Evolutionary conservation across 2,797 vertebrate species (phyloP).

Genomic region (Phataginus tetradactyla): DNA sequence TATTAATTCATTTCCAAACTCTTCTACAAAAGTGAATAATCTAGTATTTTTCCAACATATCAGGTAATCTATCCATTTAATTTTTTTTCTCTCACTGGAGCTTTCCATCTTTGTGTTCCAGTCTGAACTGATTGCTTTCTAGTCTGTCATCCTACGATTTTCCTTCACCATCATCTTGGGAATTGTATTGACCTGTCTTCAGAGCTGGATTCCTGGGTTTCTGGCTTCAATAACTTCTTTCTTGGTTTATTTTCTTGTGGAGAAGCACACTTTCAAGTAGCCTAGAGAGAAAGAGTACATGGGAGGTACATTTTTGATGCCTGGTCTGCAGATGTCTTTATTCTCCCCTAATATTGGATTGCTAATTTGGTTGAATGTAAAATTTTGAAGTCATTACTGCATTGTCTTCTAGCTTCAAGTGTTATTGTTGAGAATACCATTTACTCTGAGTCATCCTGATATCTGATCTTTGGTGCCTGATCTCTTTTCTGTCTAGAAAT

Average conservation of each 20-base stretch:
- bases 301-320: not conserved
- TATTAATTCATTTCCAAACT: slow-evolving; percentile 13
- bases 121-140: not conserved
- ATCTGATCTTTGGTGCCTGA: slow-evolving; percentile 12
- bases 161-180: not conserved
- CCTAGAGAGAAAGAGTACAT: slow-evolving; percentile 4
- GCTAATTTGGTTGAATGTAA: not conserved
- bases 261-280: not conserved
- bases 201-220: not conserved
- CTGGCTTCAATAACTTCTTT: not conserved
- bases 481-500: not conserved
- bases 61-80: not conserved
- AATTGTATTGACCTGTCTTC: not conserved
- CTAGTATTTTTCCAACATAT: not conserved
- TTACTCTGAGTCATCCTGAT: not conserved
- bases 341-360: not conserved
- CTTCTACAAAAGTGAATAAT: not conserved
- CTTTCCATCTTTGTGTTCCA: slow-evolving; percentile 8
- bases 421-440: not conserved
- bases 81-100: not conserved
- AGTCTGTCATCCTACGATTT: not conserved
- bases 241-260: not conserved
- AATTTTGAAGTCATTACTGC: not conserved
- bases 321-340: not conserved
- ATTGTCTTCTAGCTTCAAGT: not conserved